Conservation (phyloP, 1,140 invertebrate species). For the Metopolophium dirhodum region DNA sequence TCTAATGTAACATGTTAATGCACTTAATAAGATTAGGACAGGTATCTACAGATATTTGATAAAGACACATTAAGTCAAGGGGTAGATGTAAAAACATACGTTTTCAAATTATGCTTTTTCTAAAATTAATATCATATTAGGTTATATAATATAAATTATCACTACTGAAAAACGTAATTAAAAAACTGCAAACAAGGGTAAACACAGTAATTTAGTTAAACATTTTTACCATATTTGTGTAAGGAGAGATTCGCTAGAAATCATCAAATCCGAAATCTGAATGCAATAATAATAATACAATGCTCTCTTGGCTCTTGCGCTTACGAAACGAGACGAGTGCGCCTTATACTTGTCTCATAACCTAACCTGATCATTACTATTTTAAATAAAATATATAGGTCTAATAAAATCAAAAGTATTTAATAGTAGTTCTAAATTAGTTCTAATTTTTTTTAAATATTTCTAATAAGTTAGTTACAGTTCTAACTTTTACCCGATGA, state of each 20-base stretch:
- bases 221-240: not conserved
- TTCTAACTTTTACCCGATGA: not conserved
- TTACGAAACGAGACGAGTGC: not conserved
- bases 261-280: not conserved
- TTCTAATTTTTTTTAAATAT: not conserved
- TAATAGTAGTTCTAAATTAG: not conserved
- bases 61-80: not conserved
- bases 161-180: not conserved
- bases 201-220: not conserved
- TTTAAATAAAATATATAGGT: not conserved
- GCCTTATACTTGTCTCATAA: not conserved
- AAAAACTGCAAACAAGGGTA: not conserved
- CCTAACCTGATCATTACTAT: not conserved
- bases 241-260: not conserved
- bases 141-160: not conserved
- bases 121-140: not conserved
- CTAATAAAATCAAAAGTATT: not conserved
- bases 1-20: conserved; percentile 49
- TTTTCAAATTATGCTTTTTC: not conserved
- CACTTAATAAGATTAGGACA: conserved; percentile 28
- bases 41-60: not conserved
- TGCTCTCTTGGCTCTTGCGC: too few relatives aligned
- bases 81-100: not conserved
- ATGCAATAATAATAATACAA: not conserved
- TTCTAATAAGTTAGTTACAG: not conserved